Conservation (phyloP, 2,888 invertebrate genomes). For the Ptycholaimellus sp. region DNA sequence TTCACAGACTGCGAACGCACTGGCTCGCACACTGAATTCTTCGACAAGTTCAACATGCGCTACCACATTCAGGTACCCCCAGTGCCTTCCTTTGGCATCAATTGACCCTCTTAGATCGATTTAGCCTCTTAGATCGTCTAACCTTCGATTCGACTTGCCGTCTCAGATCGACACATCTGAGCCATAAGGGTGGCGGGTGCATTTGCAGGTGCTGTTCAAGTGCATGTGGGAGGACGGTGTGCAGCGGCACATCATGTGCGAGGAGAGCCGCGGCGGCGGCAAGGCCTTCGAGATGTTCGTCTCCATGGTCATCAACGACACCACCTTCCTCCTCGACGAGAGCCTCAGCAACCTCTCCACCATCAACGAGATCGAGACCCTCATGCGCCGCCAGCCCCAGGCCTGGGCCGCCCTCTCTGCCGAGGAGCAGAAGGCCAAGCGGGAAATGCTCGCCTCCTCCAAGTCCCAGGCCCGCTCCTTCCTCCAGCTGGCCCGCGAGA, state of each 20-base stretch:
- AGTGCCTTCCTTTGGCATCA: not conserved
- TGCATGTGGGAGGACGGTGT: constrained; percentile 69
- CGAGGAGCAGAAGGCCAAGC: not conserved
- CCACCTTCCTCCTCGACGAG: constrained; percentile 80
- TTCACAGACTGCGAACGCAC: constrained; percentile 66
- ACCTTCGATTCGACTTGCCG: too few species aligned
- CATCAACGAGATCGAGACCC: constrained; percentile 52
- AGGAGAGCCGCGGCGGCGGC: constrained; percentile 35
- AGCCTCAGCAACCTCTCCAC: constrained; percentile 57
- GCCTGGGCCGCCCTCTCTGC: constrained; percentile 13
- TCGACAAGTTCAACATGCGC: constrained; percentile 92
- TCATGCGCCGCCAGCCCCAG: constrained; percentile 36
- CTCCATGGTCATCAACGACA: constrained; percentile 87
- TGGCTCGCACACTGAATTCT: constrained; percentile 90
- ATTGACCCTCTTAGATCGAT: too few species aligned
- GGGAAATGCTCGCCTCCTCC: not conserved
- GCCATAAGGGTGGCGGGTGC: too few species aligned
- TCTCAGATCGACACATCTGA: too few species aligned
- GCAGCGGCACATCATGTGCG: constrained; percentile 60
- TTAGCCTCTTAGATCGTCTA: too few species aligned
- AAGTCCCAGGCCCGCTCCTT: constrained; percentile 10
- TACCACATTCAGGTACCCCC: constrained; percentile 60
- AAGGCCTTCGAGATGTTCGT: constrained; percentile 58
- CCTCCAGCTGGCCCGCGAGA: constrained; percentile 48
- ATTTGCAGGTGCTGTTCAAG: constrained; percentile 63